phyloP scores from a whole-genome alignment of 2,888 invertebrate genomes.

The Lepidochrysops patricia region DNA sequence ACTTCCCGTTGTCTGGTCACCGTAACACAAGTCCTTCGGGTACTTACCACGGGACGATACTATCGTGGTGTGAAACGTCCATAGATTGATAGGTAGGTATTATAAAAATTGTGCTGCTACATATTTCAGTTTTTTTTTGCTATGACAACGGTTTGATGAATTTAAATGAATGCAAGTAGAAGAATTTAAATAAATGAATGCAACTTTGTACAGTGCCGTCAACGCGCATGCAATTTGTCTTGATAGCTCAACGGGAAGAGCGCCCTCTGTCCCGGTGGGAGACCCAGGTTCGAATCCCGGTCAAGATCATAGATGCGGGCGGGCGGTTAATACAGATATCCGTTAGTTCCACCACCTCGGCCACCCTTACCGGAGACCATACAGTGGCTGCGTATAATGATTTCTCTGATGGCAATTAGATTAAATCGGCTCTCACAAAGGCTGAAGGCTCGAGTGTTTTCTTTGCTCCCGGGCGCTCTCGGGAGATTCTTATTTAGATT shows the following conservation, averaged over 20 bases:
- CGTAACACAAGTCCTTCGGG: too few species aligned
- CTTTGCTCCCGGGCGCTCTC: conserved; percentile 59
- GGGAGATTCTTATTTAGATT: conserved; percentile 75
- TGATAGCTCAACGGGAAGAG: conserved; percentile 73
- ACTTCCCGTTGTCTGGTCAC: too few species aligned
- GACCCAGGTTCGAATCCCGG: conserved; percentile 71
- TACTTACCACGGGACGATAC: too few species aligned
- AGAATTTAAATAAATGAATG: neutral
- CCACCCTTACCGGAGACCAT: conserved; percentile 31
- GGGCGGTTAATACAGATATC: conserved; percentile 31
- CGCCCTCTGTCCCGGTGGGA: conserved; percentile 58
- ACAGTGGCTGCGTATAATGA: conserved; percentile 46
- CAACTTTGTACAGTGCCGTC: conserved; percentile 18
- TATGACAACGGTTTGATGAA: neutral
- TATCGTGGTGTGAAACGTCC: too few species aligned
- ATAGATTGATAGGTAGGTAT: too few species aligned
- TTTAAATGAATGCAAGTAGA: neutral
- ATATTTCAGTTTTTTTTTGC: too few species aligned
- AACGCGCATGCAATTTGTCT: conserved; percentile 59
- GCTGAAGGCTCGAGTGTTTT: conserved; percentile 58
- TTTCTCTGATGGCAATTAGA: conserved; percentile 61
- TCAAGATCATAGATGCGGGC: conserved; percentile 61
- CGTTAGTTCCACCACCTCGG: conserved; percentile 32
- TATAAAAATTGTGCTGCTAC: too few species aligned
- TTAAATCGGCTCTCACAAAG: conserved; percentile 68